Evolutionary conservation across 2,888 invertebrate genomes (phyloP).

Genomic region (Pharmacophagus antenor): DNA sequence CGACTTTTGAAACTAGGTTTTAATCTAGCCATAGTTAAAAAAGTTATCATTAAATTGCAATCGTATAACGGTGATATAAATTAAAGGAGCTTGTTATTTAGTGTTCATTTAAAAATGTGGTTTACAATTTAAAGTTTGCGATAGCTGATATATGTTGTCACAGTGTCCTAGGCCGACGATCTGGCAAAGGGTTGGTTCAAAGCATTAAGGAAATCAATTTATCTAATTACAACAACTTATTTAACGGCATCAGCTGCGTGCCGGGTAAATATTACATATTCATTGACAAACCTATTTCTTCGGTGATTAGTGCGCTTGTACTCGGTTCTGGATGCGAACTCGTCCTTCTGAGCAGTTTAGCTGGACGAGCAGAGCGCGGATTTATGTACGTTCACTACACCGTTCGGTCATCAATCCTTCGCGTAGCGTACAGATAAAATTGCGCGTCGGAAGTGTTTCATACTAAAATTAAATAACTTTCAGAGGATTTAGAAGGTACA

Average conservation of each 20-base stretch:
- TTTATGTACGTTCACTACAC: too few species aligned
- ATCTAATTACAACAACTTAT: not conserved
- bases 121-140: slow-evolving; percentile 3
- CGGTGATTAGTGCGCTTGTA: not conserved
- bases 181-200: not conserved
- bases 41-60: too few species aligned
- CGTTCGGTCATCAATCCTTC: too few species aligned
- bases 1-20: too few species aligned
- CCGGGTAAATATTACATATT: not conserved
- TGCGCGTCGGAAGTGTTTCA: not conserved
- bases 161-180: not conserved
- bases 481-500: not conserved
- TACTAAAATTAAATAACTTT: not conserved
- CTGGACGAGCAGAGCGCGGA: too few species aligned
- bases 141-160: slow-evolving; percentile 1
- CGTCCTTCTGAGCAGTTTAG: too few species aligned
- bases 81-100: not conserved
- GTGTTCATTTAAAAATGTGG: not conserved
- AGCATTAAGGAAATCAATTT: not conserved
- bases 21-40: too few species aligned
- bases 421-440: not conserved
- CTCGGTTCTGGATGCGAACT: too few species aligned
- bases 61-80: not conserved
- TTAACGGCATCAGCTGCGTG: not conserved
- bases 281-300: not conserved